These are phyloP conservation scores for Drosophila quadrilineata DNA, from an alignment of 1,140 invertebrate species.

Conservation along the genomic window DNA sequence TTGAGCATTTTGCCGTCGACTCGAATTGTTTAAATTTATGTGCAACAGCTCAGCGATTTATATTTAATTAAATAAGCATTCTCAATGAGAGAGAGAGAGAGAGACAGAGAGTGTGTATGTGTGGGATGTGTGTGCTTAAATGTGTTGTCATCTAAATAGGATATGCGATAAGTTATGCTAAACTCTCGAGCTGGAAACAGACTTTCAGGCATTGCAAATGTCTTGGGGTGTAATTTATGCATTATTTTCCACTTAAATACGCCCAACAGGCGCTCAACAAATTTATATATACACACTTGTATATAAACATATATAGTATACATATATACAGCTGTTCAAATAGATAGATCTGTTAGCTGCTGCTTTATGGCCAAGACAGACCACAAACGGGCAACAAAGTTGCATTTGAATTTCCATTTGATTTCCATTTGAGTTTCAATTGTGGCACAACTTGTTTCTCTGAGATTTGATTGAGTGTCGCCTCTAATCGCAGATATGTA, in stretches of 20 bases:
- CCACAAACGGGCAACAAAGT: constrained; percentile 24
- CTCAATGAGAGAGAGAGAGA: too few relatives aligned
- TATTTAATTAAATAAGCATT: constrained; percentile 74
- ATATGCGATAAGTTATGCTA: constrained; percentile 70
- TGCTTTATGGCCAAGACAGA: constrained; percentile 32
- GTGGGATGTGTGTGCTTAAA: background rate
- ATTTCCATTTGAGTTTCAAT: too few relatives aligned
- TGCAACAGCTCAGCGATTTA: constrained; percentile 60
- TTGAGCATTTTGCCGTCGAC: background rate
- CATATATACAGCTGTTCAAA: constrained; percentile 6
- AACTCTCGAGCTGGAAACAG: constrained; percentile 11
- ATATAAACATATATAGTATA: background rate
- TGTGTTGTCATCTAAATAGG: constrained; percentile 56
- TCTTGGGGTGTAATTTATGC: constrained; percentile 66
- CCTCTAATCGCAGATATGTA: constrained; percentile 64
- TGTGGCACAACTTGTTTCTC: too few relatives aligned
- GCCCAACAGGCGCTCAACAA: constrained; percentile 5
- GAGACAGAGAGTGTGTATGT: constrained; percentile 24
- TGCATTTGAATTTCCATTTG: constrained; percentile 23
- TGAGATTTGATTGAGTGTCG: constrained; percentile 45
- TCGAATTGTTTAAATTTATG: constrained; percentile 61
- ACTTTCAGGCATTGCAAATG: constrained; percentile 34
- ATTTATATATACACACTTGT: background rate
- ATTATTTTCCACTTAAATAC: constrained; percentile 59
- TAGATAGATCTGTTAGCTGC: constrained; percentile 8